Conservation (phyloP, 2,113 vertebrate species). For the Empidonax alnorum region DNA sequence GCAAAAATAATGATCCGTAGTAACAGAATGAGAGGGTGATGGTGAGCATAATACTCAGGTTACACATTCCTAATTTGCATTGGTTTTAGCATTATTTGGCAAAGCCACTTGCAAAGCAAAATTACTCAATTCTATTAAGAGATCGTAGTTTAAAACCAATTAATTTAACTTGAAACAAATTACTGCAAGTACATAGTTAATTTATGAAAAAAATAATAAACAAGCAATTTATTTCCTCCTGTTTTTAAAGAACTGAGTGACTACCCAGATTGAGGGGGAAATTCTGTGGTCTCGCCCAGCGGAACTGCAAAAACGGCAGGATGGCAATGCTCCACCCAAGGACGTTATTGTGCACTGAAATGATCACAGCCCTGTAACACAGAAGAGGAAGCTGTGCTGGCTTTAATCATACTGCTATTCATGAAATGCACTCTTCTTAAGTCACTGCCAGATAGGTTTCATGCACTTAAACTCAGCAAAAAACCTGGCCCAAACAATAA, state of each 20-base stretch:
- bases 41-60: accelerated
- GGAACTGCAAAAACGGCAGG: not conserved
- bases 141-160: not conserved
- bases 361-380: not conserved
- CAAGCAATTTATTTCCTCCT: not conserved
- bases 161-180: not conserved
- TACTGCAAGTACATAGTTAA: not conserved
- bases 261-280: not conserved
- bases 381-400: not conserved
- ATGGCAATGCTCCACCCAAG: not conserved
- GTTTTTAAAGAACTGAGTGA: not conserved
- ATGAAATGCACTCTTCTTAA: not conserved
- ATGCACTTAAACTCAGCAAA: not conserved
- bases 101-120: not conserved
- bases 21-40: not conserved
- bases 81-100: not conserved
- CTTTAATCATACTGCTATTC: not conserved
- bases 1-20: not conserved
- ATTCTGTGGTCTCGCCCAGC: not conserved
- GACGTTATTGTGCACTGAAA: not conserved
- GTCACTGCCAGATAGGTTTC: not conserved
- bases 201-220: not conserved
- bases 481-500: not conserved
- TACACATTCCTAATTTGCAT: not conserved
- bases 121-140: not conserved